Percentiles rank a stretch among this genome's conserved stretches.
Evolutionary conservation across 2,888 invertebrate species (phyloP).

Genomic region (Pollenia griseotomentosa): DNA sequence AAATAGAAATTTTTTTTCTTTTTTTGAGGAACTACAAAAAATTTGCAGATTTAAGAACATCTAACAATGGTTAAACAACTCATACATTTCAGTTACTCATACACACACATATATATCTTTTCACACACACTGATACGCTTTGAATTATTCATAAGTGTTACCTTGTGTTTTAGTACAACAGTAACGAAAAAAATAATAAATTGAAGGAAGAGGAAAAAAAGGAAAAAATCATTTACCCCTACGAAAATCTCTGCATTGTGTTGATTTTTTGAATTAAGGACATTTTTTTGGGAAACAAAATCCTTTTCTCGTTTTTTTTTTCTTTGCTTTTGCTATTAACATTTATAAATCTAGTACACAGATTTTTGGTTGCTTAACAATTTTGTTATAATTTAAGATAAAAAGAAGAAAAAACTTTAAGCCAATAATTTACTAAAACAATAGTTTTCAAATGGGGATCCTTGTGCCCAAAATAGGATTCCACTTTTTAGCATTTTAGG

Average conservation of each 20-base stretch:
- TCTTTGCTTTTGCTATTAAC: constrained; percentile 13
- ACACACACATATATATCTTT: neutral
- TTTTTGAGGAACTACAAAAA: neutral
- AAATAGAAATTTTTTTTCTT: neutral
- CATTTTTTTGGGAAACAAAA: constrained; percentile 12
- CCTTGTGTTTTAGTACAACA: constrained; percentile 26
- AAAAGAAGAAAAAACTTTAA: neutral
- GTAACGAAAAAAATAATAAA: neutral
- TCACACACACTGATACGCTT: neutral
- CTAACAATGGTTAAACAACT: constrained; percentile 14
- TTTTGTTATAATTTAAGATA: constrained; percentile 3
- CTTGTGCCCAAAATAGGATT: too few species aligned
- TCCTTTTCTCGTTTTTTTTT: neutral
- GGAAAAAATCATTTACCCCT: constrained; percentile 26
- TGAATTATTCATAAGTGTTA: constrained; percentile 58
- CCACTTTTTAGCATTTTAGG: too few species aligned
- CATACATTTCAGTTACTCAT: neutral
- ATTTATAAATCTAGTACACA: constrained; percentile 31
- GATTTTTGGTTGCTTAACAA: constrained; percentile 24
- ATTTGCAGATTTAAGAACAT: constrained; percentile 20
- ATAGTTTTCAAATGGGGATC: too few species aligned
- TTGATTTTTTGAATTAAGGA: constrained; percentile 58
- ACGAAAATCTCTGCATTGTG: constrained; percentile 39
- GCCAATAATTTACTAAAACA: neutral
- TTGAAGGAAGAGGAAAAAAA: neutral